A percentile compares a stretch with the other conserved stretches of the same genome.
Evolutionary conservation across 2,797 vertebrate species (phyloP).

Genomic region (Phoxinus dragarum): DNA sequence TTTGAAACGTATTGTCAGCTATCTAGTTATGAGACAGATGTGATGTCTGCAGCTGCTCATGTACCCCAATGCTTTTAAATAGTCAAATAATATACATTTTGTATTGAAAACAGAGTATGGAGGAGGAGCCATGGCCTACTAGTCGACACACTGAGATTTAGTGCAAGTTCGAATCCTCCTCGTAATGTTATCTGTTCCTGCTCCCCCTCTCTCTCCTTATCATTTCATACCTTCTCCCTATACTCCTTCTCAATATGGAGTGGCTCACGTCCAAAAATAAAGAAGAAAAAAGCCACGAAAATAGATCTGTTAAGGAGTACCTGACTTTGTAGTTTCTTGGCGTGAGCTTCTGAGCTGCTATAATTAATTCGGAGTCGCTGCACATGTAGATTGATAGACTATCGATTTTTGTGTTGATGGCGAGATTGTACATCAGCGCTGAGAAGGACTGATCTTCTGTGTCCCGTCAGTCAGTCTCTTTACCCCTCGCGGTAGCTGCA

Average conservation of each 20-base stretch:
- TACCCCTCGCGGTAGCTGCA: conserved; percentile 24
- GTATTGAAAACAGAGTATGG: background rate
- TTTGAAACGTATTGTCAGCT: background rate
- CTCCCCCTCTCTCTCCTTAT: background rate
- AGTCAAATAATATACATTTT: background rate
- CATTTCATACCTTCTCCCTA: background rate
- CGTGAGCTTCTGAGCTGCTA: background rate
- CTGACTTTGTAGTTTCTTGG: background rate
- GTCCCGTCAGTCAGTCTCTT: conserved; percentile 61
- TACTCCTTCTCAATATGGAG: background rate
- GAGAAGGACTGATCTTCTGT: conserved; percentile 60
- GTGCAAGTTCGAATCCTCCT: background rate
- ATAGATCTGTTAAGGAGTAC: conserved; percentile 6
- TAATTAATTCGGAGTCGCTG: conserved; percentile 41
- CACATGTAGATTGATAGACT: conserved; percentile 63
- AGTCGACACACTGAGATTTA: background rate
- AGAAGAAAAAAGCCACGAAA: background rate
- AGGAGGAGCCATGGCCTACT: background rate
- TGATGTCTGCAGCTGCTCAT: background rate
- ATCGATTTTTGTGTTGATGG: conserved; percentile 66
- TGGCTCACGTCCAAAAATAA: background rate
- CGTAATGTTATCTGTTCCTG: background rate
- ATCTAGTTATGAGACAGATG: background rate
- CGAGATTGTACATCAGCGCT: conserved; percentile 59
- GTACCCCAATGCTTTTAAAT: background rate